Conservation (phyloP, 2,888 invertebrate species). For the Apotomis betuletana region DNA sequence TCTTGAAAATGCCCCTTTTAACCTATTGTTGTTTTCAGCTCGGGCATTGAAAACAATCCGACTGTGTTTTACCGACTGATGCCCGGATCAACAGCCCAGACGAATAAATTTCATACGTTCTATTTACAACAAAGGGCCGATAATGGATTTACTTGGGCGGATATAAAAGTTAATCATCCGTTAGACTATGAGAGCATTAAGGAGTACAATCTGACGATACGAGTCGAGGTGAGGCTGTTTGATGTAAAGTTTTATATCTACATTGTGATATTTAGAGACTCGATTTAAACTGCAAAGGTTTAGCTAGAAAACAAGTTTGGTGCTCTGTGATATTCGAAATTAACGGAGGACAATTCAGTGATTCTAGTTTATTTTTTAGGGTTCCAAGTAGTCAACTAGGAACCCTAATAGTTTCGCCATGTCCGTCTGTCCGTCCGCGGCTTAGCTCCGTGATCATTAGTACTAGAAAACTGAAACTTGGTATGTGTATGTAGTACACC, state of each 20-base stretch:
- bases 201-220: slow-evolving; percentile 97
- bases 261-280: not conserved
- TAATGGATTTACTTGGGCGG: slow-evolving; percentile 97
- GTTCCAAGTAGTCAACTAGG: no score
- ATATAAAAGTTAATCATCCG: slow-evolving; percentile 97
- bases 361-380: no score
- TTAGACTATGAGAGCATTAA: slow-evolving; percentile 97
- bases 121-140: slow-evolving; percentile 97
- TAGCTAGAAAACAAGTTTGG: not conserved
- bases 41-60: slow-evolving; percentile 97
- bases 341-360: not conserved
- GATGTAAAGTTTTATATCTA: not conserved
- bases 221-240: slow-evolving; percentile 92
- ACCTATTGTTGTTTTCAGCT: slow-evolving; percentile 85
- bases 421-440: no score
- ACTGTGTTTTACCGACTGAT: slow-evolving; percentile 97
- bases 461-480: no score
- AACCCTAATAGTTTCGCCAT: no score
- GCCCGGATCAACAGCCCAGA: slow-evolving; percentile 97
- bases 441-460: no score
- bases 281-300: slow-evolving; percentile 8
- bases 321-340: not conserved
- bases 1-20: slow-evolving; percentile 50
- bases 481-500: no score
- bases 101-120: slow-evolving; percentile 97